Conservation (phyloP, 2,797 vertebrate genomes). For the Fringilla coelebs region DNA sequence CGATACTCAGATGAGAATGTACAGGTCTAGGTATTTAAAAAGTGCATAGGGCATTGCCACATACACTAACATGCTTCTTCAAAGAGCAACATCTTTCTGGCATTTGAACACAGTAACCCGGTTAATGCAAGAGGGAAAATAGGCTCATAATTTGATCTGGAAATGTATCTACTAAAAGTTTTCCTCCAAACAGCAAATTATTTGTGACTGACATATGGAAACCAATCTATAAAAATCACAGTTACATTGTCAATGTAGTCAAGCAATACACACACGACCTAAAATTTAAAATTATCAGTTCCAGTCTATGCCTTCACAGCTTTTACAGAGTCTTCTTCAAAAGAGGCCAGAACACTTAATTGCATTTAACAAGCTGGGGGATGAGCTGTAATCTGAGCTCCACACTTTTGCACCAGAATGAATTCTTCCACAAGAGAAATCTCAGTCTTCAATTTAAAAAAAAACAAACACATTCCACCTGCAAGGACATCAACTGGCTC, state of each 20-base stretch:
- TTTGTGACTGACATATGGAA: not conserved
- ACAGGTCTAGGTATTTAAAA: constrained; percentile 25
- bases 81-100: constrained; percentile 25
- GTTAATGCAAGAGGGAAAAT: constrained; percentile 15
- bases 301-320: not conserved
- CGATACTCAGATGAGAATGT: not conserved
- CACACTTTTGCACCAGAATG: not conserved
- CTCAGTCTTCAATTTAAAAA: not conserved
- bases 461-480: not conserved
- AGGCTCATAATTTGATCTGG: not conserved
- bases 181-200: not conserved
- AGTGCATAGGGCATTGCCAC: constrained; percentile 21
- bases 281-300: not conserved
- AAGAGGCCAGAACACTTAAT: not conserved
- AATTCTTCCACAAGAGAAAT: not conserved
- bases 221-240: not conserved
- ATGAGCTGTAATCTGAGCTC: not conserved
- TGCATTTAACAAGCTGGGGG: not conserved
- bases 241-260: not conserved
- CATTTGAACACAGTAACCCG: constrained; percentile 36
- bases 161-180: not conserved
- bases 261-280: not conserved
- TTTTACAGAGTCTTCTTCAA: not conserved
- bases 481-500: not conserved
- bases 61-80: constrained; percentile 41